These are phyloP conservation scores for Equus przewalskii DNA, from an alignment of 2,113 vertebrate species.

Conservation along the genomic window DNA sequence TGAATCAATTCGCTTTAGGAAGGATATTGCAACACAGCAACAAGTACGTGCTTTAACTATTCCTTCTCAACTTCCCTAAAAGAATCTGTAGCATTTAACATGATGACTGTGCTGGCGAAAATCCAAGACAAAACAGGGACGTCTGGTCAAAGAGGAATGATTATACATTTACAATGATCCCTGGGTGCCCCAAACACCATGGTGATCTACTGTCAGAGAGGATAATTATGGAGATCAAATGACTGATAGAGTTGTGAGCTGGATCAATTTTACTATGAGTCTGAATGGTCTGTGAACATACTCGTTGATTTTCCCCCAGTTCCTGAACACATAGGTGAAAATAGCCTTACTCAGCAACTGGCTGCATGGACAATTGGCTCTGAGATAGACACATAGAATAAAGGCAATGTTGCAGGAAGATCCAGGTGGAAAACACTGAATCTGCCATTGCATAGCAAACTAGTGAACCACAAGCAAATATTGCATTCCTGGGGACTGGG, in stretches of 20 bases:
- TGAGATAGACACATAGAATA: not conserved
- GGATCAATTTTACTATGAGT: not conserved
- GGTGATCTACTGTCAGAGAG: not conserved
- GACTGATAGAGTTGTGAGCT: not conserved
- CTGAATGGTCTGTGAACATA: not conserved
- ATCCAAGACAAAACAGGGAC: not conserved
- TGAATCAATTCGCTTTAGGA: not conserved
- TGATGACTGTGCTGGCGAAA: not conserved
- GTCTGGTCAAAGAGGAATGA: not conserved
- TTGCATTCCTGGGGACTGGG: not conserved
- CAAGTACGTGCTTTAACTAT: not conserved
- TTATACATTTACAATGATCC: not conserved
- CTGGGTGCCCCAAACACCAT: not conserved
- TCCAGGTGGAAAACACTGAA: not conserved
- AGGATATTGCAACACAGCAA: not conserved
- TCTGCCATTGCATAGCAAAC: not conserved
- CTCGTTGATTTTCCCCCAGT: not conserved
- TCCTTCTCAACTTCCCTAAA: not conserved
- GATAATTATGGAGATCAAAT: not conserved
- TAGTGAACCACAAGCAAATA: not conserved
- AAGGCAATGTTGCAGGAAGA: not conserved
- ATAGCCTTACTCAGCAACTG: not conserved
- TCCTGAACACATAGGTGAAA: not conserved
- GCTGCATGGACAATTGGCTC: not conserved
- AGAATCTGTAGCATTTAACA: not conserved